Conservation (phyloP, 2,888 invertebrate genomes). For the Dasypogon diadema region DNA sequence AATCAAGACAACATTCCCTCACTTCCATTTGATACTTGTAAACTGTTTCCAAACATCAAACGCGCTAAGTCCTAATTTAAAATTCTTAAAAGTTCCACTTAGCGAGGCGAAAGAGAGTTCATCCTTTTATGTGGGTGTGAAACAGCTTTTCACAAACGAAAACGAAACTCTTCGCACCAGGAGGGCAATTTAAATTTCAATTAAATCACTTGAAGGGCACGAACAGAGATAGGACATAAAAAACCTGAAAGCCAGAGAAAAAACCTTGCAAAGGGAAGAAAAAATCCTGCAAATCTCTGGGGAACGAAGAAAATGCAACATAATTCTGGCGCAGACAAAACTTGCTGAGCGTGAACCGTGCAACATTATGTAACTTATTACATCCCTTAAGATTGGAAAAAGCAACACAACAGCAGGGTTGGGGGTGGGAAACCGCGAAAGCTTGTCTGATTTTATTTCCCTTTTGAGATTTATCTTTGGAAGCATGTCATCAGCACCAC, state of each 20-base stretch:
- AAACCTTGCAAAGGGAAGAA: constrained; percentile 13
- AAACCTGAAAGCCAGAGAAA: background rate
- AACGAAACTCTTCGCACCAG: constrained; percentile 51
- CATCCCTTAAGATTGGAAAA: background rate
- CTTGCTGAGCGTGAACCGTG: constrained; percentile 13
- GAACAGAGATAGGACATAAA: constrained; percentile 32
- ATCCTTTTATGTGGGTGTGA: constrained; percentile 56
- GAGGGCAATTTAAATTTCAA: constrained; percentile 57
- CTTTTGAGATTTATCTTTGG: constrained; percentile 9
- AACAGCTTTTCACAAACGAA: constrained; percentile 54
- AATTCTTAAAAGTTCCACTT: constrained; percentile 52
- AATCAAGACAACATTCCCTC: constrained; percentile 28
- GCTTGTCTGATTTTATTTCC: constrained; percentile 31
- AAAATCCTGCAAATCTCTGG: constrained; percentile 35
- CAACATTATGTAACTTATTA: constrained; percentile 38
- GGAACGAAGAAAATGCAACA: constrained; percentile 18
- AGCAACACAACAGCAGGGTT: background rate
- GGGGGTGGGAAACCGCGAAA: background rate
- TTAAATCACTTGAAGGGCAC: constrained; percentile 55
- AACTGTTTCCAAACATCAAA: constrained; percentile 53
- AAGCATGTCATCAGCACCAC: constrained; percentile 31
- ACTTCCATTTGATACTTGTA: constrained; percentile 8
- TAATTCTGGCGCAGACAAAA: background rate
- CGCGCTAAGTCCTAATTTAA: constrained; percentile 55
- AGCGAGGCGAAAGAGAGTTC: constrained; percentile 43